Base-by-base conservation (phyloP, 2,797 vertebrate species). In the Ataeniobius toweri region DNA sequence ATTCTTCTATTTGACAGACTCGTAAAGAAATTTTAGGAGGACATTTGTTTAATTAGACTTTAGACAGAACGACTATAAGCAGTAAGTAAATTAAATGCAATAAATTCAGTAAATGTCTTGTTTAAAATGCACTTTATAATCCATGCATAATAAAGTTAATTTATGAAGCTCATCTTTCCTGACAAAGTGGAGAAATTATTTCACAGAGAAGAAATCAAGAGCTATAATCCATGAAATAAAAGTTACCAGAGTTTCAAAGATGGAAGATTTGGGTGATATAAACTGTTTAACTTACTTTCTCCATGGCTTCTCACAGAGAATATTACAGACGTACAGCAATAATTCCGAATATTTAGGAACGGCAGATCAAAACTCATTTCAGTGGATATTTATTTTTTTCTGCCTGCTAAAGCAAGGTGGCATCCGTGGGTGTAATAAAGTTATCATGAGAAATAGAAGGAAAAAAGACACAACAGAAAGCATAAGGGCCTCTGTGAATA, bases 161-260 rank as follows among this genome's bases (percentile, higher is more conserved):
- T 36, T 72, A 56, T 41, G 53, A 44, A 6, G 39, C 12, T 18
- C 65, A 68, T 44, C 22, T 68, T 24, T 68, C 22, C 65, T 44
- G 39, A 68, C 39, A 68, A n/a, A 68, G 9, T 44, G 65, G 39
- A 44, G 39, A 5, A 68, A 68, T 68, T 13, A 59, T 67, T 44
- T 75, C 59, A 69, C n/a, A 68, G 31, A 22, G 36, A 56, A 63
- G 68, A 51, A 61, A 59, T 71, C 70, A 53, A 31, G 48, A 59
- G 58, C 22, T 46, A 50, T 80, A 31, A 75, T 28, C 75, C 59
- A 70, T 1, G 7, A 68, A 68, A 68, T n/a, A 68, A 68, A 68
- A 68, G 22, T 41, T 68, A 68, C 12, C 39, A 14, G 22, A 68
- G 14, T 68, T 44, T 68, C 12, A 68, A 68, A 68, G 65, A 68